phyloP scores from a whole-genome alignment of 1,140 invertebrate species.

The Periplaneta americana region DNA sequence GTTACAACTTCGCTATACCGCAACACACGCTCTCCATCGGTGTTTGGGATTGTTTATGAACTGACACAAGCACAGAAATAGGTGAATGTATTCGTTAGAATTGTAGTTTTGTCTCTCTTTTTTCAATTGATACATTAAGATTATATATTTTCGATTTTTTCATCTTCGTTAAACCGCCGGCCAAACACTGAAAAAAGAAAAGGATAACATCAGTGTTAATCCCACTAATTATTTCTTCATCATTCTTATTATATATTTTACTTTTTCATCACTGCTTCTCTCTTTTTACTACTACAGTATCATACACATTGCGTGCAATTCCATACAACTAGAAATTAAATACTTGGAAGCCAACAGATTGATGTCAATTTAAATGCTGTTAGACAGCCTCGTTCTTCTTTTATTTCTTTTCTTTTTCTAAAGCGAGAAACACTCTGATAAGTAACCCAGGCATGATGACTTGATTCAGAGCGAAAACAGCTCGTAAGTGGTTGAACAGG shows the following conservation, averaged over 20 bases:
- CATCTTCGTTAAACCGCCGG: slow-evolving; percentile 8
- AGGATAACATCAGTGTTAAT: background rate
- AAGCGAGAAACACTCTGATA: too few species aligned
- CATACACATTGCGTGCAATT: background rate
- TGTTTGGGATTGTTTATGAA: background rate
- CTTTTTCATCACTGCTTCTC: too few species aligned
- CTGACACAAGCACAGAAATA: background rate
- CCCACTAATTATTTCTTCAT: background rate
- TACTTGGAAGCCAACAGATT: background rate
- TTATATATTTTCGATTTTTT: background rate
- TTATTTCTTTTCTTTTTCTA: too few species aligned
- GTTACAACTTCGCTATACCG: background rate
- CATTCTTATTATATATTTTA: too few species aligned
- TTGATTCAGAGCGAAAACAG: too few species aligned
- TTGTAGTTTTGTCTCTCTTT: background rate
- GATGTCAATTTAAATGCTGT: background rate
- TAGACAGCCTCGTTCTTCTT: background rate
- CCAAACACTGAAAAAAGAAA: slow-evolving; percentile 2
- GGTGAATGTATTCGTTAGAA: background rate
- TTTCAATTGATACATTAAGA: background rate
- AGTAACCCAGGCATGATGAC: background rate
- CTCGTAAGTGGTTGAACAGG: background rate
- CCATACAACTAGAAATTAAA: background rate
- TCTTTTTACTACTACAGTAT: too few species aligned
- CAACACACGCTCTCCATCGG: too few species aligned